These are phyloP conservation scores for Campylorhamphus procurvoides DNA, from an alignment of 2,113 vertebrate genomes.

Conservation along the genomic window DNA sequence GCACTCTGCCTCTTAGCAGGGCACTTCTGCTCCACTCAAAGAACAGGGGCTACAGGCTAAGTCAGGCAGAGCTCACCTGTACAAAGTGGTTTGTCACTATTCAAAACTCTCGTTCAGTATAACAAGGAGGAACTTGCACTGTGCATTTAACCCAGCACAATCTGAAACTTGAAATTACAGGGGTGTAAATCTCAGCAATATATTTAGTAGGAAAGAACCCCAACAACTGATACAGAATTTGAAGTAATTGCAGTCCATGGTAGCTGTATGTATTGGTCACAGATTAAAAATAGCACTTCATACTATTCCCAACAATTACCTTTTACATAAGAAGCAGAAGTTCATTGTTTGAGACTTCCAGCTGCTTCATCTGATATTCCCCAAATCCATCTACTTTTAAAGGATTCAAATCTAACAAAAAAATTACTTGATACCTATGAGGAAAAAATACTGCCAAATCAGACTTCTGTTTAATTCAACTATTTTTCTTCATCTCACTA, in stretches of 20 bases:
- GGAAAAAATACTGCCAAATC: neutral
- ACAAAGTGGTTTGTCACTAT: neutral
- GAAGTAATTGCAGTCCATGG: neutral
- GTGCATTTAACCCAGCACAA: neutral
- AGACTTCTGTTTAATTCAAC: neutral
- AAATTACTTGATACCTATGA: neutral
- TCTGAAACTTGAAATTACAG: neutral
- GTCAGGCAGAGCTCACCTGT: neutral
- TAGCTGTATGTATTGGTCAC: neutral
- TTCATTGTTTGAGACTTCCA: neutral
- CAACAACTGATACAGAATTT: neutral
- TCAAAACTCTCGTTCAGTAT: neutral
- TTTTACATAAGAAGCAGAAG: neutral
- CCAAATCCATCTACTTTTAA: neutral
- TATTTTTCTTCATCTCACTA: neutral
- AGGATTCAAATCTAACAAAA: neutral
- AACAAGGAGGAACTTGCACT: neutral
- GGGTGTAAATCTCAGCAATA: neutral
- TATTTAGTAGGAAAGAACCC: neutral
- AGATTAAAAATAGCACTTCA: neutral
- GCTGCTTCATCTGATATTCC: neutral
- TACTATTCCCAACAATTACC: neutral
- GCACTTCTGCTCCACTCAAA: neutral
- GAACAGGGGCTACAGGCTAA: neutral
- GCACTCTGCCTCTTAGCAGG: neutral